A percentile compares a stretch with the other conserved stretches of the same genome.
These are phyloP conservation scores for Furnarius figulus DNA, from an alignment of 2,113 vertebrate genomes.

Conservation along the genomic window DNA sequence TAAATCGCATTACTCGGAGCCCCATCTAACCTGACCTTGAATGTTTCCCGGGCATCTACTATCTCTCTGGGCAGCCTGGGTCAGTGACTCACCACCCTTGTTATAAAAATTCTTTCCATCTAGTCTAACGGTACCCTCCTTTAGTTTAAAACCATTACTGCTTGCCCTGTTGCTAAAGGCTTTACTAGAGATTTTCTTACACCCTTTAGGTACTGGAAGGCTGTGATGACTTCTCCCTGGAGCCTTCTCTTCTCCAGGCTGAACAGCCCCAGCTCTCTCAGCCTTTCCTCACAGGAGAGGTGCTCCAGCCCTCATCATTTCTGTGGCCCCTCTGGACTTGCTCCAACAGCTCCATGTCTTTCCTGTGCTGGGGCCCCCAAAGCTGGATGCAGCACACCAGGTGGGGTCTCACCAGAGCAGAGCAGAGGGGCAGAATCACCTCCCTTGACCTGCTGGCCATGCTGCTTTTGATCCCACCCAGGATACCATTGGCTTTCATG, in stretches of 20 bases:
- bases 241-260: background rate
- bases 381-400: background rate
- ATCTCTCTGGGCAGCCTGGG: background rate
- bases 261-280: background rate
- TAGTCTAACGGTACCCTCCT: background rate
- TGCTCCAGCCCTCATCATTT: background rate
- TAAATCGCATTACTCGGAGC: background rate
- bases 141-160: background rate
- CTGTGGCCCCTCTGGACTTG: background rate
- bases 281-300: background rate
- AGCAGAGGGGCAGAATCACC: background rate
- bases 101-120: background rate
- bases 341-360: background rate
- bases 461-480: background rate
- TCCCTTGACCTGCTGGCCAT: background rate
- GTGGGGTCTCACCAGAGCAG: background rate
- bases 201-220: background rate
- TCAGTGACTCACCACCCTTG: background rate
- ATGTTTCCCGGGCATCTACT: background rate
- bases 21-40: fast-evolving
- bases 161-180: fast-evolving
- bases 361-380: background rate
- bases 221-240: fast-evolving
- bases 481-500: fast-evolving
- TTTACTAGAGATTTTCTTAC: background rate